Evolutionary conservation across 2,888 invertebrate genomes (phyloP).

Genomic region (Villa cingulata): DNA sequence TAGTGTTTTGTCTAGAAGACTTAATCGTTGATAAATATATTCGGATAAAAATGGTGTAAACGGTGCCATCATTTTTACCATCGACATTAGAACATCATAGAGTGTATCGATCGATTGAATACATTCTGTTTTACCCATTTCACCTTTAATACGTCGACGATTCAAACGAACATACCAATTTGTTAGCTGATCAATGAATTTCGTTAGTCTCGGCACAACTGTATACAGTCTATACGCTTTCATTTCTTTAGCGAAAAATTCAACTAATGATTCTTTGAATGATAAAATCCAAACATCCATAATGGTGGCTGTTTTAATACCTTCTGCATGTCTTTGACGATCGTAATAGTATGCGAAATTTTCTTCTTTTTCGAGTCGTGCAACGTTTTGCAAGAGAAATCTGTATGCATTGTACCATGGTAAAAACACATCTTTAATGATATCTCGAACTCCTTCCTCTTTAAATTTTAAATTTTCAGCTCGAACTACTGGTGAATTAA

Average conservation of each 20-base stretch:
- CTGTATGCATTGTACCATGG: constrained; percentile 94
- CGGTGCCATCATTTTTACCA: constrained; percentile 90
- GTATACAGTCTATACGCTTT: constrained; percentile 86
- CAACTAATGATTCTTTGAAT: constrained; percentile 83
- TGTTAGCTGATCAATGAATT: constrained; percentile 93
- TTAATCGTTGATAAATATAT: constrained; percentile 82
- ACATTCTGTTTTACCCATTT: constrained; percentile 67
- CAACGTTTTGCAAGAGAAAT: constrained; percentile 88
- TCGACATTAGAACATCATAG: constrained; percentile 73
- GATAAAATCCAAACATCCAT: constrained; percentile 98
- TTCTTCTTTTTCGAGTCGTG: constrained; percentile 60
- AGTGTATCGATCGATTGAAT: constrained; percentile 74
- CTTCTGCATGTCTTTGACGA: constrained; percentile 34
- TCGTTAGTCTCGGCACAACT: constrained; percentile 82
- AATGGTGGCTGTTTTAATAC: constrained; percentile 38
- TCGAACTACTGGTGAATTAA: constrained; percentile 95
- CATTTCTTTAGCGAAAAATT: constrained; percentile 88
- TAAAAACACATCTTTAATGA: constrained; percentile 93
- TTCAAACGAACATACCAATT: constrained; percentile 99
- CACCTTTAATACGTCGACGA: constrained; percentile 86
- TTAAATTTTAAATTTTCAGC: constrained; percentile 94
- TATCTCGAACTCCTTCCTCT: constrained; percentile 91
- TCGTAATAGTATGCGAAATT: constrained; percentile 42
- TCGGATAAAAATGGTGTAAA: constrained; percentile 96
- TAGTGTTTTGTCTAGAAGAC: constrained; percentile 42